These are phyloP conservation scores for Hermodice carunculata DNA, from an alignment of 2,888 invertebrate genomes.

Conservation along the genomic window DNA sequence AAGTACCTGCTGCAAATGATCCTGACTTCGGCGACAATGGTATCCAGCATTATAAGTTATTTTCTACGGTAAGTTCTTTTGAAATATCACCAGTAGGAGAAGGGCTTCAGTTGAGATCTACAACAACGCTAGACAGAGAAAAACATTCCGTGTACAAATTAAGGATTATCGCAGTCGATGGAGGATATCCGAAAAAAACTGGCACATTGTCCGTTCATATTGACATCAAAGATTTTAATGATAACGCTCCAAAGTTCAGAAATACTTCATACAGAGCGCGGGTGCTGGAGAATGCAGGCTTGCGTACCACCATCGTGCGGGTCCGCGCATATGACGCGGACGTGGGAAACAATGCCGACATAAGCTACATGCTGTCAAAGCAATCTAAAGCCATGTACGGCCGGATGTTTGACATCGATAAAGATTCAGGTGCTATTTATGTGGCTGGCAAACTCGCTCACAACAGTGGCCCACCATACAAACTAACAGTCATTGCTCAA, in stretches of 20 bases:
- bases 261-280: conserved; percentile 6
- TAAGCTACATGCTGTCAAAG: conserved; percentile 11
- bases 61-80: too few relatives aligned
- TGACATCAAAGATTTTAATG: conserved; percentile 14
- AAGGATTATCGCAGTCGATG: conserved; percentile 19
- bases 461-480: conserved; percentile 17
- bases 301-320: neutral
- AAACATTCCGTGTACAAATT: too few relatives aligned
- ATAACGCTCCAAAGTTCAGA: conserved; percentile 18
- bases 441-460: conserved; percentile 25
- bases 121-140: too few relatives aligned
- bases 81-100: too few relatives aligned
- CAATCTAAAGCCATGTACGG: conserved; percentile 8
- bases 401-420: conserved; percentile 27
- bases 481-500: conserved; percentile 22
- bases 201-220: conserved; percentile 15
- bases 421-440: conserved; percentile 30
- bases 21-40: too few relatives aligned
- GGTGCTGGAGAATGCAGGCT: conserved; percentile 8
- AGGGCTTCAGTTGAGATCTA: too few relatives aligned
- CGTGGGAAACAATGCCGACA: conserved; percentile 19
- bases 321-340: conserved; percentile 26
- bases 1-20: too few relatives aligned
- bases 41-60: too few relatives aligned
- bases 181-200: conserved; percentile 13